phyloP scores from a whole-genome alignment of 2,888 invertebrate species.

The Pachydiplax longipennis region DNA sequence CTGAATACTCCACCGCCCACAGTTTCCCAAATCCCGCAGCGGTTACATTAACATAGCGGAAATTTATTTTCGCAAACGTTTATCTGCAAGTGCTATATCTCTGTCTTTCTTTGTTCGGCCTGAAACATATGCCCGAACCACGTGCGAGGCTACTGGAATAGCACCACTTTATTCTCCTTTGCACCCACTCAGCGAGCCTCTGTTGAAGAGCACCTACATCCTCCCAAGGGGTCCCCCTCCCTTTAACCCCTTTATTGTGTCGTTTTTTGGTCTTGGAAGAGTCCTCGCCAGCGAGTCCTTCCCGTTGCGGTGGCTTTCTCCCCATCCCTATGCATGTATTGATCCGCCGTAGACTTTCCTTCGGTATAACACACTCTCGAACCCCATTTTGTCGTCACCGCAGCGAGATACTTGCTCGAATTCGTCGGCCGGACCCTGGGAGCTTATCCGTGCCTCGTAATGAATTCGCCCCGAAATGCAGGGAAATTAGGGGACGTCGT shows the following conservation, averaged over 20 bases:
- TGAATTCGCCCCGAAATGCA: not conserved
- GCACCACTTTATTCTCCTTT: not conserved
- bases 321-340: not conserved
- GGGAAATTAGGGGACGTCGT: not conserved
- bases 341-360: not conserved
- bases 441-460: not conserved
- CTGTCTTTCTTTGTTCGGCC: too few relatives aligned
- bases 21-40: too few relatives aligned
- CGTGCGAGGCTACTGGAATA: too few relatives aligned
- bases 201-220: not conserved
- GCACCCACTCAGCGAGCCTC: not conserved
- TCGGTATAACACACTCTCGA: not conserved
- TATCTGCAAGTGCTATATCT: too few relatives aligned
- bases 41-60: too few relatives aligned
- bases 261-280: not conserved
- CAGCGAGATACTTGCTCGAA: not conserved
- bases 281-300: not conserved
- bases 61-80: too few relatives aligned
- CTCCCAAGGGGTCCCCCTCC: not conserved
- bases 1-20: too few relatives aligned
- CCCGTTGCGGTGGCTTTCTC: not conserved
- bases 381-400: not conserved
- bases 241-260: not conserved
- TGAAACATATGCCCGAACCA: too few relatives aligned
- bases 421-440: not conserved